Conservation (phyloP, 1,140 invertebrate genomes). For the Drosophila serrata region DNA sequence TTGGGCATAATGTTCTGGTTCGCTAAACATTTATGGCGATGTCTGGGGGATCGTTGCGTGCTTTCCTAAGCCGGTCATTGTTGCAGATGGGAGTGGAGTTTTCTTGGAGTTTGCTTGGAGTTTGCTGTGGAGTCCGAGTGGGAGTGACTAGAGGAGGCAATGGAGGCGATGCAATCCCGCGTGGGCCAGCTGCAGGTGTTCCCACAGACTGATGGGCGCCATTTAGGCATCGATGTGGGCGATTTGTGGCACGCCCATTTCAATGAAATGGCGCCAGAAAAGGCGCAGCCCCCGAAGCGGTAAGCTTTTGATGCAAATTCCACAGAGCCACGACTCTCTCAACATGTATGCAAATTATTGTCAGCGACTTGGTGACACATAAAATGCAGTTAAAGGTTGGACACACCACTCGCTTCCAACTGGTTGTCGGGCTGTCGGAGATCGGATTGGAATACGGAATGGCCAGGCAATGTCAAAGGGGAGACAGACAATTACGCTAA, state of each 20-base stretch:
- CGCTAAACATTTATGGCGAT: conserved; percentile 35
- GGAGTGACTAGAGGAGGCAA: conserved; percentile 31
- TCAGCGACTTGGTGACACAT: conserved; percentile 66
- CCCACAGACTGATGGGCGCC: conserved; percentile 74
- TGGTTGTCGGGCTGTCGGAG: conserved; percentile 19
- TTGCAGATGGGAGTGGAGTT: conserved; percentile 21
- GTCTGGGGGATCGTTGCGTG: conserved; percentile 47
- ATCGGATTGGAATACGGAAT: conserved; percentile 15
- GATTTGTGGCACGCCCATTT: conserved; percentile 56
- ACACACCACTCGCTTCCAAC: conserved; percentile 31
- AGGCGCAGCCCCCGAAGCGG: conserved; percentile 22
- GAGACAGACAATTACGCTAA: conserved; percentile 83
- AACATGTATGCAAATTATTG: conserved; percentile 48
- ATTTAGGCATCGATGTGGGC: conserved; percentile 57
- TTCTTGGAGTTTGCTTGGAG: too few species aligned
- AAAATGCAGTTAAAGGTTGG: conserved; percentile 75
- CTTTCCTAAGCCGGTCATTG: conserved; percentile 10
- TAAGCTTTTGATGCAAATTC: conserved; percentile 31
- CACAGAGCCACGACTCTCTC: conserved; percentile 8
- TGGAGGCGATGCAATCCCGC: conserved; percentile 15
- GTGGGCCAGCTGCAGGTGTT: conserved; percentile 75
- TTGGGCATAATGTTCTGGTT: conserved; percentile 51
- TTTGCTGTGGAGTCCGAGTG: conserved; percentile 8
- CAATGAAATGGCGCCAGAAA: conserved; percentile 69
- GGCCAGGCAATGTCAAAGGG: conserved; percentile 71